These are phyloP conservation scores for Coregonus ussuriensis DNA, from an alignment of 2,797 vertebrate genomes.

Conservation along the genomic window DNA sequence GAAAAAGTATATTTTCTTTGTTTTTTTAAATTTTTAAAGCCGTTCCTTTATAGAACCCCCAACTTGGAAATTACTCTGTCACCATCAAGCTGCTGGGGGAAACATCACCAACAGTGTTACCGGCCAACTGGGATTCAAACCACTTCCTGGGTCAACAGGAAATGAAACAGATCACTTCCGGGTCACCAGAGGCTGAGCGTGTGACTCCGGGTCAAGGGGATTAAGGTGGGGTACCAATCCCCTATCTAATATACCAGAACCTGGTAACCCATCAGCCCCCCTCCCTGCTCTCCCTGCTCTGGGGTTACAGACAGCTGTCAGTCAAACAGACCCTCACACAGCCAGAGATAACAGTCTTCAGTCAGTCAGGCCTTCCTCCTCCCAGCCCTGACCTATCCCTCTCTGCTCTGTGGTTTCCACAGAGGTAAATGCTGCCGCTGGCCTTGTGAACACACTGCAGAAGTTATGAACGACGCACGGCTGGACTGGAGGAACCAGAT, in stretches of 20 bases:
- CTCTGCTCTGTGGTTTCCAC: slow-evolving; percentile 33
- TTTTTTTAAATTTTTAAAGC: slow-evolving; percentile 8
- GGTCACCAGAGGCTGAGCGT: slow-evolving; percentile 38
- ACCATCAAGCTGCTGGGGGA: slow-evolving; percentile 38
- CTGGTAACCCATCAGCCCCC: slow-evolving; percentile 22
- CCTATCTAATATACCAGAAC: background rate
- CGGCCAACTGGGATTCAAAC: slow-evolving; percentile 25
- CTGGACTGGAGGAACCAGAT: slow-evolving; percentile 46
- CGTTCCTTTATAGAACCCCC: slow-evolving; percentile 20
- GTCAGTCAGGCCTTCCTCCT: slow-evolving; percentile 25
- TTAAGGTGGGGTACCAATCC: background rate
- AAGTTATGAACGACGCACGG: slow-evolving; percentile 21
- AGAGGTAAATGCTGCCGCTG: slow-evolving; percentile 47
- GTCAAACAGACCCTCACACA: slow-evolving; percentile 22
- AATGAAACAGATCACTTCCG: too few species aligned
- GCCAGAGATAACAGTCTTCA: slow-evolving; percentile 1
- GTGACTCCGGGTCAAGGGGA: background rate
- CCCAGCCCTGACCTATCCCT: slow-evolving; percentile 33
- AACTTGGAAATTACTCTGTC: slow-evolving; percentile 25
- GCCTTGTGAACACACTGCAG: slow-evolving; percentile 44
- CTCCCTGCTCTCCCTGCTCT: slow-evolving; percentile 29
- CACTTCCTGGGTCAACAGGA: slow-evolving; percentile 31
- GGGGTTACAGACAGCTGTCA: slow-evolving; percentile 28
- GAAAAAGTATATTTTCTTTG: background rate
- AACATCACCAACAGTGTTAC: slow-evolving; percentile 2